A percentile compares a stretch with the other conserved stretches of the same genome.
These are phyloP conservation scores for Hycleus phaleratus DNA, from an alignment of 1,140 invertebrate genomes.

Conservation along the genomic window DNA sequence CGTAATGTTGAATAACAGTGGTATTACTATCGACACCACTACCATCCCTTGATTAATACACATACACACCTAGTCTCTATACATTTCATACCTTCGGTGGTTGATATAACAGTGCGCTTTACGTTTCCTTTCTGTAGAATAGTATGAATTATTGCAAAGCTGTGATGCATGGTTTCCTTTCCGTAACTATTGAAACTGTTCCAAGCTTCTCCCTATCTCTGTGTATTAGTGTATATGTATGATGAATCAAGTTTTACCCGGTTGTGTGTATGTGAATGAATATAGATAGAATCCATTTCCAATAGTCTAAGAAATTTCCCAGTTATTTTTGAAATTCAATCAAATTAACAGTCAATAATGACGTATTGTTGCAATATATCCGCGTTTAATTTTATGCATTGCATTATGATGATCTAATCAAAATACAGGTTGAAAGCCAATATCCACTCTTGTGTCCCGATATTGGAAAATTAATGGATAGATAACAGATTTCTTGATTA, in stretches of 20 bases:
- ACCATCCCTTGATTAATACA: no score
- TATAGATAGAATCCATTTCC: conserved; percentile 5
- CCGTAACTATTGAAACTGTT: conserved; percentile 16
- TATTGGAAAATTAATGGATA: no score
- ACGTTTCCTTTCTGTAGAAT: conserved; percentile 13
- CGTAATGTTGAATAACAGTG: no score
- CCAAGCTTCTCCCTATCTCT: not conserved
- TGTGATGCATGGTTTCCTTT: conserved; percentile 21
- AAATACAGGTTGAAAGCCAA: conserved; percentile 4
- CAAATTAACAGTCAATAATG: conserved; percentile 3
- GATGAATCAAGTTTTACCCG: conserved; percentile 18
- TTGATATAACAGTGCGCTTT: conserved; percentile 11
- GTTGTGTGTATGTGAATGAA: not conserved
- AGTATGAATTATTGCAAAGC: conserved; percentile 12
- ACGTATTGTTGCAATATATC: not conserved
- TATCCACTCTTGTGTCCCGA: no score
- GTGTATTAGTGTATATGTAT: not conserved
- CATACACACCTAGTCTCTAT: no score
- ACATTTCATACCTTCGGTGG: no score
- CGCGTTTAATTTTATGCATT: not conserved
- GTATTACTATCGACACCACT: no score
- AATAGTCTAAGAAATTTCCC: conserved; percentile 1
- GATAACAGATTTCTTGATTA: no score
- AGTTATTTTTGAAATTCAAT: conserved; percentile 6
- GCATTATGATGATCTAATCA: conserved; percentile 9